A percentile compares a stretch with the other conserved stretches of the same genome.
Conservation (phyloP, 1,140 invertebrate genomes). For the Macrobrachium rosenbergii region DNA sequence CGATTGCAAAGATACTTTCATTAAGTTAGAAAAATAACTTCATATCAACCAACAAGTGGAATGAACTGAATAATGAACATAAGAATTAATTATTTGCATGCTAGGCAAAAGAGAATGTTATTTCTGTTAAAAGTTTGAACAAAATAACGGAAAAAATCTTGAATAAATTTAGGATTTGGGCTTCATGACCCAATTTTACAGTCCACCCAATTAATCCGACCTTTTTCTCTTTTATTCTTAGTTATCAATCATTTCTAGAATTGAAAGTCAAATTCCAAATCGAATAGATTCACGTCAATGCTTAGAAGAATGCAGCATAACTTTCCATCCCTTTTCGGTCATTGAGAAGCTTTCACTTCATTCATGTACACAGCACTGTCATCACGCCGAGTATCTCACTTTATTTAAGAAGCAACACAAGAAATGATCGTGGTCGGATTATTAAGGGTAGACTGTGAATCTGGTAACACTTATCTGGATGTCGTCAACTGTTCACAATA, state of each 20-base stretch:
- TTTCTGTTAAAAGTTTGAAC: neutral
- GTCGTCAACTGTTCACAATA: too few relatives aligned
- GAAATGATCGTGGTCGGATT: conserved; percentile 59
- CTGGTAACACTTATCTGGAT: neutral
- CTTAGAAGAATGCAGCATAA: too few relatives aligned
- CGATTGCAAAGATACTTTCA: neutral
- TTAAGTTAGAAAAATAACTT: neutral
- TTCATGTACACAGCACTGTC: conserved; percentile 26
- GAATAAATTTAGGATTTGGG: too few relatives aligned
- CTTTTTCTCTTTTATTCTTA: conserved; percentile 24
- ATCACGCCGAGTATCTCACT: neutral
- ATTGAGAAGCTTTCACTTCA: neutral
- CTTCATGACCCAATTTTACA: conserved; percentile 38
- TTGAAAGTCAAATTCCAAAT: conserved; percentile 8
- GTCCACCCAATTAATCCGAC: conserved; percentile 59
- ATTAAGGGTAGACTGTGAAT: conserved; percentile 59
- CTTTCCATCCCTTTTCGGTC: too few relatives aligned
- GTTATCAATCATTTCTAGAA: neutral
- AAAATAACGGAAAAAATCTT: conserved; percentile 9
- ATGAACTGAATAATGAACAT: neutral
- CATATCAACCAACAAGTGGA: neutral
- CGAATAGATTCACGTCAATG: too few relatives aligned
- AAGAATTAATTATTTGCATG: conserved; percentile 33
- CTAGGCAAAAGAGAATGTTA: conserved; percentile 30
- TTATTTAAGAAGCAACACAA: neutral